Conservation (phyloP, 2,888 invertebrate genomes). For the Cacoxenus indagator region DNA sequence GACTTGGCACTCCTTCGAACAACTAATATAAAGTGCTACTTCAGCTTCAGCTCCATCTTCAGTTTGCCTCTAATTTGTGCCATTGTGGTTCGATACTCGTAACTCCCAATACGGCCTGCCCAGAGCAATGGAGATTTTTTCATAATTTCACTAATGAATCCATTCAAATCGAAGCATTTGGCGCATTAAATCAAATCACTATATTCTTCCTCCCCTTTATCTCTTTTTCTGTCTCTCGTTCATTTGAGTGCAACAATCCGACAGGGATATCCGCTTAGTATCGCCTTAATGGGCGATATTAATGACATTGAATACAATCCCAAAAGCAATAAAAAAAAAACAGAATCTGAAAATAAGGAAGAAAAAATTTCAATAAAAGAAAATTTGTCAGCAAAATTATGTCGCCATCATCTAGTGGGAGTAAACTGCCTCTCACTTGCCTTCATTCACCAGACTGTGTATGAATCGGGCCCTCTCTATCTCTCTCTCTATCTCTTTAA, state of each 20-base stretch:
- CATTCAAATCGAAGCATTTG: conserved; percentile 9
- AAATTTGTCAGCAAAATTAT: conserved; percentile 19
- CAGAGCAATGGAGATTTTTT: conserved; percentile 3
- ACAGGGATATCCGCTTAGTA: conserved; percentile 45
- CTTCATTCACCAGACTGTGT: neutral
- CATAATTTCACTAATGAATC: conserved; percentile 21
- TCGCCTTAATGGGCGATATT: conserved; percentile 61
- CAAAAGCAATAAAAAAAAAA: conserved; percentile 9
- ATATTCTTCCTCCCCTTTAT: neutral
- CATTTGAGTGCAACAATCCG: neutral
- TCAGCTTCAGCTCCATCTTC: neutral
- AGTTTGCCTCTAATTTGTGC: conserved; percentile 13
- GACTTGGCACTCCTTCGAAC: neutral
- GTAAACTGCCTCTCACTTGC: neutral
- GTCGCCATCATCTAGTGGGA: neutral
- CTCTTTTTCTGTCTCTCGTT: neutral
- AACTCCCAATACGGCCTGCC: conserved; percentile 12
- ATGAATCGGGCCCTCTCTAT: neutral
- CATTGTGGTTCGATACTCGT: conserved; percentile 11
- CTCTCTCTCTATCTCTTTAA: neutral
- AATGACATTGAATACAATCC: conserved; percentile 50
- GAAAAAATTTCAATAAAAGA: no score
- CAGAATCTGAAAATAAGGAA: neutral
- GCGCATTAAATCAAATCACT: neutral
- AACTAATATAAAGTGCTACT: neutral